phyloP scores from a whole-genome alignment of 2,113 vertebrate genomes.

The Tenrec ecaudatus region DNA sequence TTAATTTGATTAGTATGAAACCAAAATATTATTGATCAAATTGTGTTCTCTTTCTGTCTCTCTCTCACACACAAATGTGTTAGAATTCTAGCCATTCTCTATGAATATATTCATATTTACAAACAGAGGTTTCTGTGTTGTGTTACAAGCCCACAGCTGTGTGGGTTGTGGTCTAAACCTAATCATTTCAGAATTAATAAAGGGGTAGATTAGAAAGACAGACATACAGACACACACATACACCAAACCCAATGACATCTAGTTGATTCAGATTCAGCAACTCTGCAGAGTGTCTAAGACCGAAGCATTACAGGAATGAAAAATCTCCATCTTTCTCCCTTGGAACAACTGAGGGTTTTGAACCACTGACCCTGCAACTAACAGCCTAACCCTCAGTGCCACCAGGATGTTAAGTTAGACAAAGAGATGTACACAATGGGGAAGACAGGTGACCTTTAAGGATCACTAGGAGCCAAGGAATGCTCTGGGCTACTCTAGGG shows the following conservation, averaged over 20 bases:
- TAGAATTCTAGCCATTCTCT: neutral
- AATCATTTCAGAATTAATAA: neutral
- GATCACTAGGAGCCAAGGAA: neutral
- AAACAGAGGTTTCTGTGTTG: neutral
- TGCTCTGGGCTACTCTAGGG: neutral
- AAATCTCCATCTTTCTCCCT: too few species aligned
- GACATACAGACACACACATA: too few species aligned
- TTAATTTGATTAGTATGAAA: neutral
- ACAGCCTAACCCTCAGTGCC: too few species aligned
- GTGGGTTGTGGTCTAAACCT: neutral
- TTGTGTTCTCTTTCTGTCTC: too few species aligned
- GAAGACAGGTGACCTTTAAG: neutral
- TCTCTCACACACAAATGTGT: neutral
- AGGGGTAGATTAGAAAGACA: neutral
- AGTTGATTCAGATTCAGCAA: too few species aligned
- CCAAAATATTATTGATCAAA: neutral
- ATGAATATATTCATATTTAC: neutral
- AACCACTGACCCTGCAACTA: too few species aligned
- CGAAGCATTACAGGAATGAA: too few species aligned
- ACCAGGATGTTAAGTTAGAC: too few species aligned
- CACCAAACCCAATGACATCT: too few species aligned
- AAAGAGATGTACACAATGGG: too few species aligned
- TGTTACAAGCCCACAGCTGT: neutral
- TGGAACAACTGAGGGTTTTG: too few species aligned
- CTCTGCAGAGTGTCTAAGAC: too few species aligned